Evolutionary conservation across 2,113 vertebrate genomes (phyloP).

Genomic region (Speoplatyrhinus poulsoni): DNA sequence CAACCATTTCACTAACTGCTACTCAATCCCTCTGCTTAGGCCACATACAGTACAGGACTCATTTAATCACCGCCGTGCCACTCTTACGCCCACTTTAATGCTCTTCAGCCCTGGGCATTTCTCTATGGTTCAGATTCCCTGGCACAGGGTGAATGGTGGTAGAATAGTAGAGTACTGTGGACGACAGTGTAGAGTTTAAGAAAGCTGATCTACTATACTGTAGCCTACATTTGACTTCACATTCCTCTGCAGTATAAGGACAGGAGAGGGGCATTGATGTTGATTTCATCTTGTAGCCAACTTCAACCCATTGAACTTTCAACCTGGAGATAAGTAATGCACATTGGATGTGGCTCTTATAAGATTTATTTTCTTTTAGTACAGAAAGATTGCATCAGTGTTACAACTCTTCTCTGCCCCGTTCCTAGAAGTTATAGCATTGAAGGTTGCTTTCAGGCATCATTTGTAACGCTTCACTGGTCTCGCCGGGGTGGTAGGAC

Average conservation of each 20-base stretch:
- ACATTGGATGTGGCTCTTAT: constrained; percentile 19
- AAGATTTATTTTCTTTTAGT: constrained; percentile 23
- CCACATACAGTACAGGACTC: constrained; percentile 44
- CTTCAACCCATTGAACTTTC: constrained; percentile 42
- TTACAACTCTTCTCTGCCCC: constrained; percentile 34
- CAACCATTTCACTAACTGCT: constrained; percentile 35
- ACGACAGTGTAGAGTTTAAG: constrained; percentile 1
- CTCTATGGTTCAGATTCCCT: constrained; percentile 27
- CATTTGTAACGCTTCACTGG: too few species aligned
- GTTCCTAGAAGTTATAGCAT: constrained; percentile 58
- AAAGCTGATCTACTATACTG: background rate
- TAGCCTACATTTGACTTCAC: constrained; percentile 21
- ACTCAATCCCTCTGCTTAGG: constrained; percentile 23
- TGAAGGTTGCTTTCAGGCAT: constrained; percentile 57
- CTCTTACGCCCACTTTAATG: constrained; percentile 22
- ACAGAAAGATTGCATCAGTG: constrained; percentile 26
- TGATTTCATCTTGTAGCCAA: constrained; percentile 43
- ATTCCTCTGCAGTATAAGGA: constrained; percentile 54
- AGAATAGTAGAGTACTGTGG: background rate
- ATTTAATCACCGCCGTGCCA: constrained; percentile 29
- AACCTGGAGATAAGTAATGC: constrained; percentile 37
- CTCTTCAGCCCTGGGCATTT: constrained; percentile 27
- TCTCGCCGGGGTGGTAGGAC: too few species aligned
- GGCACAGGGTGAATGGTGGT: constrained; percentile 27
- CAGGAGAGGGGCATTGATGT: constrained; percentile 40